Conservation (phyloP, 1,140 invertebrate species). For the Trialeurodes vaporariorum region DNA sequence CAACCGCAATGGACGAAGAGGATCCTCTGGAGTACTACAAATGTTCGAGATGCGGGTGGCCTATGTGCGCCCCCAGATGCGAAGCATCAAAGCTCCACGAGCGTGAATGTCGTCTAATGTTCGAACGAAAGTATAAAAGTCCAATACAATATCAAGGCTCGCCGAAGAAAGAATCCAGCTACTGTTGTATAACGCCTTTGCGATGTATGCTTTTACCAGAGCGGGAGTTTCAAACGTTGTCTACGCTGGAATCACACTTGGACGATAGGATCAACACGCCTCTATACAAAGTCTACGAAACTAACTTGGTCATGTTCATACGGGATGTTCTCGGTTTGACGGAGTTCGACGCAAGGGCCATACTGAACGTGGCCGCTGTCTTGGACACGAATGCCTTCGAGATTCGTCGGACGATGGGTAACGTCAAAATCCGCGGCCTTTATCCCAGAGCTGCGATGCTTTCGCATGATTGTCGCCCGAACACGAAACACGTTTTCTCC, state of each 20-base stretch:
- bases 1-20: constrained; percentile 19
- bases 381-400: constrained; percentile 55
- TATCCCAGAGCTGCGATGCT: constrained; percentile 60
- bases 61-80: constrained; percentile 17
- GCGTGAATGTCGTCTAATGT: constrained; percentile 19
- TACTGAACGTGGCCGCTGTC: constrained; percentile 49
- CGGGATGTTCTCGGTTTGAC: constrained; percentile 42
- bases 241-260: constrained; percentile 45
- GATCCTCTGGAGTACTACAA: constrained; percentile 11
- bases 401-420: constrained; percentile 25
- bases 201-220: constrained; percentile 17
- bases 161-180: constrained; percentile 15
- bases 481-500: constrained; percentile 59
- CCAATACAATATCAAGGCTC: constrained; percentile 10
- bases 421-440: constrained; percentile 33
- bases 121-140: constrained; percentile 4
- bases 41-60: constrained; percentile 20
- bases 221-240: constrained; percentile 32
- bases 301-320: constrained; percentile 47
- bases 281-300: constrained; percentile 42
- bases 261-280: constrained; percentile 43
- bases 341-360: constrained; percentile 41
- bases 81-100: neutral
- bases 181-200: constrained; percentile 19
- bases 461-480: constrained; percentile 69